Base-by-base conservation (phyloP, 1,140 invertebrate genomes). In the Drosophila albomicans region DNA sequence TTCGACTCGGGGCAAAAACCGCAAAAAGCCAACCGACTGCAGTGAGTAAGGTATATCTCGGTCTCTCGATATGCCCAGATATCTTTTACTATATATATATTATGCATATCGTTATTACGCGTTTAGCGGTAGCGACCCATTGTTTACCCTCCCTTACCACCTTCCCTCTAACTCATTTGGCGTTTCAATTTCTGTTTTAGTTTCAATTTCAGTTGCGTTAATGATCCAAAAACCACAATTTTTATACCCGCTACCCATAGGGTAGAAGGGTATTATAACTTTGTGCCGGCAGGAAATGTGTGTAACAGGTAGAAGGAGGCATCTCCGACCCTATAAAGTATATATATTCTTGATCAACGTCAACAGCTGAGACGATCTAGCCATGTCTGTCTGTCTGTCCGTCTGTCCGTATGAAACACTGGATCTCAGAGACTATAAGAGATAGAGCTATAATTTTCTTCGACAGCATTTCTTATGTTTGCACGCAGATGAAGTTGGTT, bases 51-150 rank as follows among this genome's bases (percentile, higher is more conserved):
- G 35, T 66, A 32, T 66, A 76, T 75, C 75, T 35, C 35, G 6
- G 13, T 25, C 20, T 54, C 25, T 32, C n/a, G 11, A 51, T 51
- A 30, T 28, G 20, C 2, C n/a, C 49, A 43, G 63, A 74, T 68
- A 59, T 69, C 64, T 52, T 59, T 61, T 20, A 68, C 49, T 48
- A 66, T 67, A 38, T 38, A 38, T 38, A 8, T 10, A 38, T 38
- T 54, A 56, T 35, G 13, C 79, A 72, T 86, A 75, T 81, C 71
- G 63, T 49, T 61, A 82, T 88, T 82, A 80, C 80, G 79, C 80
- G 79, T 69, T 82, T 70, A 61, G 59, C 75, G 75, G 68, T 75
- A 66, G 35, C 35, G 62, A 57, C 64, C 32, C 35, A 58, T 38
- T 32, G 66, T 25, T 16, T 32, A 30, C 10, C n/a, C n/a, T 30